A percentile compares a stretch with the other conserved stretches of the same genome.
phyloP scores from a whole-genome alignment of 1,140 invertebrate genomes.

The Diploscapter pachys region DNA sequence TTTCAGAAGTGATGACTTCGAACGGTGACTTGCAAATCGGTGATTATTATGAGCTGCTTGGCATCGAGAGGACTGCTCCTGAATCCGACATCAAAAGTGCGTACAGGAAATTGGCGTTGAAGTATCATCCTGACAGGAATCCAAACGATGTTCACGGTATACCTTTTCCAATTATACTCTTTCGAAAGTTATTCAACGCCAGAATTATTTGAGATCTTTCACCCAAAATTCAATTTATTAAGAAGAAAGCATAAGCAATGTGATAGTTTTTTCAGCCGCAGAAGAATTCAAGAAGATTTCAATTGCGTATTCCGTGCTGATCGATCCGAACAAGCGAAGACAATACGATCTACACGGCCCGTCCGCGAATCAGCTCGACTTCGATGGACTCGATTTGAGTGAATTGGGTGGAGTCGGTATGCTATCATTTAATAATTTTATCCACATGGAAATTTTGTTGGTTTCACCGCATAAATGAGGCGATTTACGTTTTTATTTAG shows the following conservation, averaged over 20 bases:
- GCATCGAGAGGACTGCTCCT: slow-evolving; percentile 62
- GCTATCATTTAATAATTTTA: slow-evolving; percentile 11
- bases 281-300: slow-evolving; percentile 54
- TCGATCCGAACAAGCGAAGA: slow-evolving; percentile 57
- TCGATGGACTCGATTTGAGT: slow-evolving; percentile 56
- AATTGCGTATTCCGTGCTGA: slow-evolving; percentile 57
- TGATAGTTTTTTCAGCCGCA: slow-evolving; percentile 46
- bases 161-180: too few relatives aligned
- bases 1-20: background rate
- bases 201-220: too few relatives aligned
- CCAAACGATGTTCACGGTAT: slow-evolving; percentile 49
- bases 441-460: background rate
- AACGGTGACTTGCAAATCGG: background rate
- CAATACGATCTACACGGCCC: slow-evolving; percentile 57
- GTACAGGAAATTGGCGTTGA: slow-evolving; percentile 77
- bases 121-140: slow-evolving; percentile 55
- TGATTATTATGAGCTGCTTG: slow-evolving; percentile 31
- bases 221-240: too few relatives aligned
- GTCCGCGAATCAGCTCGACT: slow-evolving; percentile 42
- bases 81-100: slow-evolving; percentile 81
- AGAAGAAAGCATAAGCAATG: too few relatives aligned
- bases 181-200: too few relatives aligned
- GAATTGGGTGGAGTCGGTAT: slow-evolving; percentile 56
- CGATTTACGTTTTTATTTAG: background rate
- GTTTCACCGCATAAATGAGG: background rate